Base-by-base conservation (phyloP, 2,888 invertebrate genomes). In the Tetranychus piercei region DNA sequence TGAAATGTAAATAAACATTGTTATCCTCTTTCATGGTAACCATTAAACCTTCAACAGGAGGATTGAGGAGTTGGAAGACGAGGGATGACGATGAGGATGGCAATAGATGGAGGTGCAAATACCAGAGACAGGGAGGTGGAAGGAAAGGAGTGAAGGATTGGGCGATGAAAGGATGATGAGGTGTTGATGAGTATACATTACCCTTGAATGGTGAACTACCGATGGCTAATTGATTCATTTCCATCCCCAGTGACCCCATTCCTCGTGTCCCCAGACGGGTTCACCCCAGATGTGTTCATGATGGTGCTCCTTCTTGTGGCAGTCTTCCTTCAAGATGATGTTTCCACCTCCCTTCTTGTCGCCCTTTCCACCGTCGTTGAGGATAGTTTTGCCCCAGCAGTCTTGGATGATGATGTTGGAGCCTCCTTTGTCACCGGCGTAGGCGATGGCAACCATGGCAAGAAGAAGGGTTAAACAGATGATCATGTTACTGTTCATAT, bases 231-330 rank as follows among this genome's bases (percentile, higher is more conserved):
- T 15, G 55, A 55, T 15, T 55, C 15, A 55, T 55, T 55, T 55
- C 55, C 55, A 55, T 55, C 55, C 55, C 55, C 55, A 55, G 55
- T 55, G 55, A 55, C 55, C 55, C 55, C 55, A 55, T 55, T 55
- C 55, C 7, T 55, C 55, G 55, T 55, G 55, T 15, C 55, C 55
- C 55, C 55, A 55, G 15, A 55, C 55, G 55, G 55, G 55, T 55
- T 55, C 55, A 55, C 55, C 55, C 55, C 55, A 55, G 15, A 55
- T 55, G 9, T 55, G 55, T 7, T 55, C 55, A 6, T 55, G 55
- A 5, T 55, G 34, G 34, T 34, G 55, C 7, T 55, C 55, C 55
- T 55, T 55, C 55, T 55, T 55, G 55, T 55, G 55, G 15, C 55
- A 55, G 15, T 55, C 55, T 9, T 55, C 55, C 55, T 55, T 55